A percentile compares a stretch with the other conserved stretches of the same genome.
Evolutionary conservation across 2,797 vertebrate species (phyloP).

Genomic region (Melanotaenia trifasciata): DNA sequence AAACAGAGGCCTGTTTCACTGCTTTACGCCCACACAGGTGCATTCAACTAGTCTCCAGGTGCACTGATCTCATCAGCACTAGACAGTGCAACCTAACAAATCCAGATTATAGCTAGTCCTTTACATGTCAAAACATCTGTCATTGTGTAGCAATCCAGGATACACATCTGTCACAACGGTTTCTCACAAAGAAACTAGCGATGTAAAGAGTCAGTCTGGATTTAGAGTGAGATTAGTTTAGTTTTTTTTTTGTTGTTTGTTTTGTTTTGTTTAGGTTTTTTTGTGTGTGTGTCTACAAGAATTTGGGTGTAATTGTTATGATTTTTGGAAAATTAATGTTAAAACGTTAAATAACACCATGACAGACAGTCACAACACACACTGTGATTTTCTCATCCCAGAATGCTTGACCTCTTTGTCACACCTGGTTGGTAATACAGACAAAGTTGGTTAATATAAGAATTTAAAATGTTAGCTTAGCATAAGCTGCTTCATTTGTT

Average conservation of each 20-base stretch:
- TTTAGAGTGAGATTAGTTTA: neutral
- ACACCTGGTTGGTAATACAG: neutral
- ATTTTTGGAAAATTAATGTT: neutral
- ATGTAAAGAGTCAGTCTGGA: neutral
- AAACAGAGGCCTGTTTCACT: constrained; percentile 67
- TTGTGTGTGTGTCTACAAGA: neutral
- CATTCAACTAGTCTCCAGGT: constrained; percentile 72
- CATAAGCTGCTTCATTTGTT: neutral
- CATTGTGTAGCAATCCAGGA: constrained; percentile 59
- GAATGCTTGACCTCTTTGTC: neutral
- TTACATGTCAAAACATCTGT: constrained; percentile 78
- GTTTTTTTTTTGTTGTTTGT: neutral
- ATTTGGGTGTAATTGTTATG: neutral
- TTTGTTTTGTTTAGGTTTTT: neutral
- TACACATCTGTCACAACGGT: constrained; percentile 48
- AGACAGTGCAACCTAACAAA: constrained; percentile 69
- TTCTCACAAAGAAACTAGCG: constrained; percentile 24
- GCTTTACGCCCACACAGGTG: constrained; percentile 73
- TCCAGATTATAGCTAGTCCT: constrained; percentile 66
- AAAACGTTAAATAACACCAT: no score
- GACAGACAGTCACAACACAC: no score
- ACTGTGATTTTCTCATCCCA: no score
- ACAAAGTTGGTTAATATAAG: neutral
- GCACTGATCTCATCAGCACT: constrained; percentile 60
- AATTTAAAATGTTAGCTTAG: neutral